These are phyloP conservation scores for Stercorarius parasiticus DNA, from an alignment of 2,113 vertebrate species.

Conservation along the genomic window DNA sequence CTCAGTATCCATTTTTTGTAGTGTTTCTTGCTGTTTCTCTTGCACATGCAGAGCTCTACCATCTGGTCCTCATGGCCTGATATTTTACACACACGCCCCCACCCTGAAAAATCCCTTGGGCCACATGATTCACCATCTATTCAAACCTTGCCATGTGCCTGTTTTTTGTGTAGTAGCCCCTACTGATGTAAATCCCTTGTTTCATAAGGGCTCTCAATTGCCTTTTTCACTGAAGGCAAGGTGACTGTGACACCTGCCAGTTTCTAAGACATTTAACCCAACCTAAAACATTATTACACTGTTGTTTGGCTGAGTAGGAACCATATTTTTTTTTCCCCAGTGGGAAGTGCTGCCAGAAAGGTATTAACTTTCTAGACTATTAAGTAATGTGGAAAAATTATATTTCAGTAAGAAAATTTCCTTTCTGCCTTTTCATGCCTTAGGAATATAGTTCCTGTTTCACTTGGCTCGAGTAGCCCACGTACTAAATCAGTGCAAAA, in stretches of 20 bases:
- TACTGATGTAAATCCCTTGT: slow-evolving; percentile 48
- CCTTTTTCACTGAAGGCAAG: slow-evolving; percentile 47
- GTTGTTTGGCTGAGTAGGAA: slow-evolving; percentile 24
- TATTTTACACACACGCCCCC: slow-evolving; percentile 36
- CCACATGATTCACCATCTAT: slow-evolving; percentile 61
- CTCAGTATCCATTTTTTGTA: background rate
- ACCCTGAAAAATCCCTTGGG: slow-evolving; percentile 33
- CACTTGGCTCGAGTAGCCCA: slow-evolving; percentile 20
- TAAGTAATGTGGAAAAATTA: slow-evolving; percentile 61
- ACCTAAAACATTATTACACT: slow-evolving; percentile 6
- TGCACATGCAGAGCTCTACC: slow-evolving; percentile 35
- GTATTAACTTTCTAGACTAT: slow-evolving; percentile 53
- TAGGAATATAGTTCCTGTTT: slow-evolving; percentile 43
- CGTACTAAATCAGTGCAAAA: slow-evolving; percentile 11
- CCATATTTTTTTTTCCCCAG: background rate
- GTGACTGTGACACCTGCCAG: slow-evolving; percentile 49
- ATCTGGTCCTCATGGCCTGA: slow-evolving; percentile 40
- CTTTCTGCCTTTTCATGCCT: slow-evolving; percentile 45
- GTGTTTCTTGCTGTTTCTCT: background rate
- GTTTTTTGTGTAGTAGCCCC: slow-evolving; percentile 4
- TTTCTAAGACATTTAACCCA: background rate
- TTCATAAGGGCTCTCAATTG: slow-evolving; percentile 43
- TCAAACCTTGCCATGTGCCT: slow-evolving; percentile 56
- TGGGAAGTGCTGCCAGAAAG: slow-evolving; percentile 13
- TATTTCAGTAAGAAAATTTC: slow-evolving; percentile 58